Conservation (phyloP, 2,888 invertebrate species). For the Malachius bipustulatus region DNA sequence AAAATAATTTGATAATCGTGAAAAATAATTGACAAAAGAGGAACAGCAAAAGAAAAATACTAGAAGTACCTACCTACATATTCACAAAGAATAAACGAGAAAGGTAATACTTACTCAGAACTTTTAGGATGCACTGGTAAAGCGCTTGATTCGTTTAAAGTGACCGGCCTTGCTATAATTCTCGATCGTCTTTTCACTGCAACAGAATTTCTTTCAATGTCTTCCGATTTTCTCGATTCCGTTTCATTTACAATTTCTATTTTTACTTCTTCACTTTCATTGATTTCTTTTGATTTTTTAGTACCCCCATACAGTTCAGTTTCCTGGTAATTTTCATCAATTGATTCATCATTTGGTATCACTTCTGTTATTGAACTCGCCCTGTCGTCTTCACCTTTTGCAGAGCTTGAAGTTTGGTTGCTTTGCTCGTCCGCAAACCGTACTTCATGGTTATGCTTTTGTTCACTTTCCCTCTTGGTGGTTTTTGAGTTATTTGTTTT, state of each 20-base stretch:
- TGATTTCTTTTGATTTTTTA: background rate
- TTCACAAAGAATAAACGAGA: no score
- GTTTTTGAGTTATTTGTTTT: background rate
- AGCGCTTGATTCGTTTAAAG: constrained; percentile 13
- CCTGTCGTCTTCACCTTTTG: background rate
- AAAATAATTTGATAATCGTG: no score
- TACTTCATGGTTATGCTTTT: no score
- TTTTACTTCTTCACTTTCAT: constrained; percentile 4
- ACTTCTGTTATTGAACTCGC: background rate
- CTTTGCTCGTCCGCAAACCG: background rate
- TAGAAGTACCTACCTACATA: no score
- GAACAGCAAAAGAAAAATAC: no score
- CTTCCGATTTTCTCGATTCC: background rate
- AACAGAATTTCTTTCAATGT: background rate
- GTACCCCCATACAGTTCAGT: background rate
- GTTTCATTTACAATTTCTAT: background rate
- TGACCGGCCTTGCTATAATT: constrained; percentile 14
- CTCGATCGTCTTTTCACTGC: constrained; percentile 15
- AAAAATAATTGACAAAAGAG: no score
- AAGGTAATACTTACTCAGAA: constrained; percentile 14
- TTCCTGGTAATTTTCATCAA: background rate
- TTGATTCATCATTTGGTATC: background rate
- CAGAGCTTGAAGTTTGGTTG: background rate
- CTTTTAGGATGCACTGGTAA: constrained; percentile 17
- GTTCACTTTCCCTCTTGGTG: no score